A percentile compares a stretch with the other conserved stretches of the same genome.
phyloP scores from a whole-genome alignment of 2,888 invertebrate genomes.

The Yponomeuta plumbellus region DNA sequence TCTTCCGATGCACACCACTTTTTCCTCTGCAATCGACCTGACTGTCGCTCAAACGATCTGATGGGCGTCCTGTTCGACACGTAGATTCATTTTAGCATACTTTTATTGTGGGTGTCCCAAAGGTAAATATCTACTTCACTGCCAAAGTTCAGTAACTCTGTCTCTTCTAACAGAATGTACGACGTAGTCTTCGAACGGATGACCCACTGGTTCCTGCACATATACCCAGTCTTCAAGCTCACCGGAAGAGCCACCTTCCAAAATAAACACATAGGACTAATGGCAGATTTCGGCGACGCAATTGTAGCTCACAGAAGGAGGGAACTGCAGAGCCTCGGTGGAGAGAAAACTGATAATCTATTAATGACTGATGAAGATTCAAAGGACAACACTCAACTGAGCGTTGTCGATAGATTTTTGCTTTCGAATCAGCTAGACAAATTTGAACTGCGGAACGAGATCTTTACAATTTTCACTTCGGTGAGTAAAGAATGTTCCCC shows the following conservation, averaged over 20 bases:
- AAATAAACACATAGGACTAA: slow-evolving; percentile 30
- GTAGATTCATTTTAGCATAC: too few species aligned
- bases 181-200: slow-evolving; percentile 49
- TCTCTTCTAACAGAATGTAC: slow-evolving; percentile 40
- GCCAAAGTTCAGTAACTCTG: background rate
- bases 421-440: slow-evolving; percentile 42
- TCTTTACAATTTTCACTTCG: slow-evolving; percentile 59
- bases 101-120: too few species aligned
- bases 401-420: slow-evolving; percentile 58
- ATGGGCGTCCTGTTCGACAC: too few species aligned
- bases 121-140: too few species aligned
- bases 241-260: slow-evolving; percentile 28
- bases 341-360: slow-evolving; percentile 21
- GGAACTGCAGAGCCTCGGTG: slow-evolving; percentile 30
- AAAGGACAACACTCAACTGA: slow-evolving; percentile 39
- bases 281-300: slow-evolving; percentile 30
- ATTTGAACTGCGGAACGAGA: slow-evolving; percentile 43
- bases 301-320: slow-evolving; percentile 37
- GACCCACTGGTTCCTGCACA: slow-evolving; percentile 62
- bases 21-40: too few species aligned
- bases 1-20: too few species aligned
- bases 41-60: too few species aligned
- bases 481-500: slow-evolving; percentile 34
- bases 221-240: slow-evolving; percentile 49
- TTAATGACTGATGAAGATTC: slow-evolving; percentile 41